These are phyloP conservation scores for Keiferia lycopersicella DNA, from an alignment of 2,888 invertebrate species.

Conservation along the genomic window DNA sequence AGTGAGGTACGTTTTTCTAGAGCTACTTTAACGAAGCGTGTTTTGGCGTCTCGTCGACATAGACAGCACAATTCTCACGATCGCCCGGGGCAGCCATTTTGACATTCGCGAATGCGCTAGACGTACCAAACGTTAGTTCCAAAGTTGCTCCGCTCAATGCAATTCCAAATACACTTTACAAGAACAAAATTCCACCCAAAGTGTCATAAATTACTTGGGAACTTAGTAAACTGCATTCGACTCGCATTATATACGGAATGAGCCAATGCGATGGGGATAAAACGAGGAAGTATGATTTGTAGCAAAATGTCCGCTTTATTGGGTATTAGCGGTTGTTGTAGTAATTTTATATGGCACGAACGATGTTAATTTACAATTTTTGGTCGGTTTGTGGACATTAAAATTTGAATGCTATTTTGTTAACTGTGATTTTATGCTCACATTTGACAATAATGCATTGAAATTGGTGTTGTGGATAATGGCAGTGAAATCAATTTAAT, in stretches of 20 bases:
- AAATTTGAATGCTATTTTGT: not conserved
- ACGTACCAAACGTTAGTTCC: not conserved
- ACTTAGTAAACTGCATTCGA: slow-evolving; percentile 19
- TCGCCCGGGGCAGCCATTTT: not conserved
- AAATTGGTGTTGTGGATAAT: too few species aligned
- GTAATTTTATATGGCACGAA: not conserved
- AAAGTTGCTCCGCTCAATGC: not conserved
- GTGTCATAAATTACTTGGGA: slow-evolving; percentile 1
- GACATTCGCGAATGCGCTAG: too few species aligned
- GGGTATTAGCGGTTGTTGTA: not conserved
- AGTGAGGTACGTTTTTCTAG: too few species aligned
- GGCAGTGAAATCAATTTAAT: too few species aligned
- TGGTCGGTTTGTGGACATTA: not conserved
- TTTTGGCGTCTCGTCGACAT: not conserved
- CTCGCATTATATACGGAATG: slow-evolving; percentile 13
- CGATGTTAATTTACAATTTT: not conserved
- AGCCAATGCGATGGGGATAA: slow-evolving; percentile 10
- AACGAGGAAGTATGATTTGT: slow-evolving; percentile 14
- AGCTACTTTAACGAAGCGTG: too few species aligned
- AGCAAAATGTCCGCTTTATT: slow-evolving; percentile 5
- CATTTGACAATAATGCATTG: too few species aligned
- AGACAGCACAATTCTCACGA: not conserved
- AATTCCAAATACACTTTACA: slow-evolving; percentile 9
- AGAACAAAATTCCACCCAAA: not conserved
- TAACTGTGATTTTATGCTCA: not conserved